These are phyloP conservation scores for Macrochelys suwanniensis DNA, from an alignment of 2,797 vertebrate species.

Conservation along the genomic window DNA sequence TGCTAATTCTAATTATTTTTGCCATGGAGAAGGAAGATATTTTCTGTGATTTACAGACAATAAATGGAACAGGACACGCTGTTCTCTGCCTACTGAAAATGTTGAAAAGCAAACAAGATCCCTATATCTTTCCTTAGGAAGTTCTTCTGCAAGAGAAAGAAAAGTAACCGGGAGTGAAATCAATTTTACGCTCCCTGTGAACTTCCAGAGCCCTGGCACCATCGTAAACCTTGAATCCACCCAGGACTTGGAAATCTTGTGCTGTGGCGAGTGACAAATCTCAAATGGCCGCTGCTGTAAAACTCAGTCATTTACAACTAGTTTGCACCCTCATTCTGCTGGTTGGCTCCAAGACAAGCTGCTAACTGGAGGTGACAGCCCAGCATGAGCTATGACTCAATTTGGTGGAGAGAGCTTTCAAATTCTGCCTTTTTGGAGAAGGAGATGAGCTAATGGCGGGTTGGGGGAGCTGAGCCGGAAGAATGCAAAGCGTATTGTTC, in stretches of 20 bases:
- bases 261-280: background rate
- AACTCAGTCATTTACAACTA: background rate
- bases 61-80: background rate
- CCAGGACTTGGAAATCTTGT: background rate
- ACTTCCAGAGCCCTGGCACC: background rate
- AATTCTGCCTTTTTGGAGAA: background rate
- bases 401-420: background rate
- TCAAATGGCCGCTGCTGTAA: background rate
- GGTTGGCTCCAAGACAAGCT: background rate
- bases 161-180: background rate
- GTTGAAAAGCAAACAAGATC: background rate
- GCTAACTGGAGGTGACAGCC: background rate
- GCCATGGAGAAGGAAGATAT: background rate
- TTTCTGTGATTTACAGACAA: background rate
- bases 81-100: background rate
- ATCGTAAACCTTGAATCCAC: background rate
- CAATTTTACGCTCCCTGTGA: background rate
- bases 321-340: background rate
- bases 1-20: background rate
- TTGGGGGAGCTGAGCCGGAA: too few relatives aligned
- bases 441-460: background rate
- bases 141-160: background rate
- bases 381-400: background rate
- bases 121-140: rapidly evolving
- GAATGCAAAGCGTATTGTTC: background rate